These are phyloP conservation scores for Brachionus manjavacas DNA, from an alignment of 1,140 invertebrate genomes.

Conservation along the genomic window DNA sequence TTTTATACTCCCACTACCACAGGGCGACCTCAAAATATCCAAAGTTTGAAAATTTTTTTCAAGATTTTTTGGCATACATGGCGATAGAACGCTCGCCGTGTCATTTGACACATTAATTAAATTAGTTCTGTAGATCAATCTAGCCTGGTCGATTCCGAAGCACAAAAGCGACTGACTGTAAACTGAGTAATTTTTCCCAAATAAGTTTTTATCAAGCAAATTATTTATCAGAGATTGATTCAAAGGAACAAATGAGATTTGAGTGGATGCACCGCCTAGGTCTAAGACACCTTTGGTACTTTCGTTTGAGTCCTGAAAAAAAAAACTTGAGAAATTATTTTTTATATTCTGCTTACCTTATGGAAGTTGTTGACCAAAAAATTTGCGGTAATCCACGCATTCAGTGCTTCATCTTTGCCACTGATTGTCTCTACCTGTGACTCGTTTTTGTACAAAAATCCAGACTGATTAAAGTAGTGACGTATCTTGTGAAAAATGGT, in stretches of 20 bases:
- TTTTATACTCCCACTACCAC: background rate
- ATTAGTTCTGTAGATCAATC: background rate
- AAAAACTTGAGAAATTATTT: background rate
- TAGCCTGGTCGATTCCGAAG: background rate
- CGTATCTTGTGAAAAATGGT: background rate
- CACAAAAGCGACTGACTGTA: slow-evolving; percentile 2
- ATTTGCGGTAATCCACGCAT: slow-evolving; percentile 23
- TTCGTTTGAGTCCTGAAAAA: background rate
- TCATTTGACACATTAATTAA: background rate
- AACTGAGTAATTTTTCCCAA: background rate
- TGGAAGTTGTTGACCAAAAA: slow-evolving; percentile 8
- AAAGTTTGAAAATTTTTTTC: background rate
- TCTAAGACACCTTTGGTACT: background rate
- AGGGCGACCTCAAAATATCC: background rate
- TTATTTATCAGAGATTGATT: background rate
- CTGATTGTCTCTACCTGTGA: background rate
- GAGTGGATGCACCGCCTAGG: background rate
- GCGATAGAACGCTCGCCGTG: background rate
- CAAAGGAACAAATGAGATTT: background rate
- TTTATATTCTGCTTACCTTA: background rate
- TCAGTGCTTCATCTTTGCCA: background rate
- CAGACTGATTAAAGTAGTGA: background rate
- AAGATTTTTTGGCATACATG: slow-evolving; percentile 16
- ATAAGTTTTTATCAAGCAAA: background rate
- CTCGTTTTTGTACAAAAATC: background rate